phyloP scores from a whole-genome alignment of 2,113 vertebrate genomes.

The Sinocyclocheilus maitianheensis region DNA sequence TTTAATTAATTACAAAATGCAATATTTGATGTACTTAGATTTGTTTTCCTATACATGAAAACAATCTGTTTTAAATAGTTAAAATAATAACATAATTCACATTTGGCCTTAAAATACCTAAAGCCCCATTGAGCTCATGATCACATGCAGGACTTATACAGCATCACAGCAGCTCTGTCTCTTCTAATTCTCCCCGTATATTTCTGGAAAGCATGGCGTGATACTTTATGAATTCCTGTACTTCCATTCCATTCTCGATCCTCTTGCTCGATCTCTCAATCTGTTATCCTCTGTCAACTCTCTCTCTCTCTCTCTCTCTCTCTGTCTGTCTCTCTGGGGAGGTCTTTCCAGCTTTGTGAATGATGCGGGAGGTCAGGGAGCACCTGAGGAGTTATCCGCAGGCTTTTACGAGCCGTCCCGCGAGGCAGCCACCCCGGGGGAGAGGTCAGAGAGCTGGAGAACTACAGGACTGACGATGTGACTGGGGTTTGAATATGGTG shows the following conservation, averaged over 20 bases:
- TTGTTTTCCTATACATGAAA: background rate
- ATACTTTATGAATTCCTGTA: background rate
- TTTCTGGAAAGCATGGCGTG: background rate
- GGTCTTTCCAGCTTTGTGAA: background rate
- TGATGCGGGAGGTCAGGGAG: conserved; percentile 30
- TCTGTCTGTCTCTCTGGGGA: background rate
- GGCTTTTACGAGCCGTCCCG: conserved; percentile 23
- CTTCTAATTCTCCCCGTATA: background rate
- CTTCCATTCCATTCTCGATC: background rate
- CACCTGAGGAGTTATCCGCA: conserved; percentile 34
- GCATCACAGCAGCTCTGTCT: background rate
- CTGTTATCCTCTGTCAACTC: background rate
- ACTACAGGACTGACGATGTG: background rate
- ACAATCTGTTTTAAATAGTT: too few relatives aligned
- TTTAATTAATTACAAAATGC: background rate
- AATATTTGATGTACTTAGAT: too few relatives aligned
- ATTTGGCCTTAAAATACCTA: background rate
- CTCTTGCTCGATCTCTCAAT: background rate
- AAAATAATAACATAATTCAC: background rate
- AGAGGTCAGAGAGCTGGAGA: conserved; percentile 22
- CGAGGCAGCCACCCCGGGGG: background rate
- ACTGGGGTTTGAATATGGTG: conserved; percentile 6
- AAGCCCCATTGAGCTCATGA: background rate
- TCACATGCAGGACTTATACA: background rate
- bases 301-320: background rate